Evolutionary conservation across 2,888 invertebrate species (phyloP).

Genomic region (Oscheius sp.): DNA sequence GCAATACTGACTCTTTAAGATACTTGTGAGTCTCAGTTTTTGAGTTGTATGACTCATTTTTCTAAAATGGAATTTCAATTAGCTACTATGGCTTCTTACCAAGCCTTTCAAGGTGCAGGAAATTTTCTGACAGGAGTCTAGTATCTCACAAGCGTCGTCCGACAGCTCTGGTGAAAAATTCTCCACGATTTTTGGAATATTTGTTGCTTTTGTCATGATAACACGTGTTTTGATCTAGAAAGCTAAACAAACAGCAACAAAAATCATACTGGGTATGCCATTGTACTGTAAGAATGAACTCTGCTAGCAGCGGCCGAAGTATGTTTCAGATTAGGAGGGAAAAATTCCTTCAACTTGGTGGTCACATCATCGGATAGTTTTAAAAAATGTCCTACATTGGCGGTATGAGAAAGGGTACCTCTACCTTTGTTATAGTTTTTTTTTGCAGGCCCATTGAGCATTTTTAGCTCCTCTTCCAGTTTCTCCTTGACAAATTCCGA

Average conservation of each 20-base stretch:
- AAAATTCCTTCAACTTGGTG: slow-evolving; percentile 14
- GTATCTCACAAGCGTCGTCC: slow-evolving; percentile 38
- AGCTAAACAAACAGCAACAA: background rate
- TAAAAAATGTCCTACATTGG: slow-evolving; percentile 8
- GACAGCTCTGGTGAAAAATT: slow-evolving; percentile 43
- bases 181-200: slow-evolving; percentile 39
- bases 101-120: slow-evolving; percentile 35
- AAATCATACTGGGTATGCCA: slow-evolving; percentile 22
- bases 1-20: slow-evolving; percentile 41
- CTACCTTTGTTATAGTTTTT: slow-evolving; percentile 12
- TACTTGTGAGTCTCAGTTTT: slow-evolving; percentile 41
- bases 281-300: slow-evolving; percentile 23
- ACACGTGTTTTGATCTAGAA: slow-evolving; percentile 43
- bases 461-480: slow-evolving; percentile 41
- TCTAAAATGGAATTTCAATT: slow-evolving; percentile 28
- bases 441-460: slow-evolving; percentile 14
- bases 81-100: slow-evolving; percentile 15
- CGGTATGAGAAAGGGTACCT: background rate
- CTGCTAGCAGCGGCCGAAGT: slow-evolving; percentile 14
- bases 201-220: slow-evolving; percentile 32
- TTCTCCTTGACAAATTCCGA: slow-evolving; percentile 36
- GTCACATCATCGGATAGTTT: slow-evolving; percentile 1
- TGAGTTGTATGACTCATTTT: slow-evolving; percentile 33
- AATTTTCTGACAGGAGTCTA: slow-evolving; percentile 41
- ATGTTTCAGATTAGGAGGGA: slow-evolving; percentile 26